A percentile compares a stretch with the other conserved stretches of the same genome.
These are phyloP conservation scores for Etheostoma cragini DNA, from an alignment of 2,113 vertebrate species.

Conservation along the genomic window DNA sequence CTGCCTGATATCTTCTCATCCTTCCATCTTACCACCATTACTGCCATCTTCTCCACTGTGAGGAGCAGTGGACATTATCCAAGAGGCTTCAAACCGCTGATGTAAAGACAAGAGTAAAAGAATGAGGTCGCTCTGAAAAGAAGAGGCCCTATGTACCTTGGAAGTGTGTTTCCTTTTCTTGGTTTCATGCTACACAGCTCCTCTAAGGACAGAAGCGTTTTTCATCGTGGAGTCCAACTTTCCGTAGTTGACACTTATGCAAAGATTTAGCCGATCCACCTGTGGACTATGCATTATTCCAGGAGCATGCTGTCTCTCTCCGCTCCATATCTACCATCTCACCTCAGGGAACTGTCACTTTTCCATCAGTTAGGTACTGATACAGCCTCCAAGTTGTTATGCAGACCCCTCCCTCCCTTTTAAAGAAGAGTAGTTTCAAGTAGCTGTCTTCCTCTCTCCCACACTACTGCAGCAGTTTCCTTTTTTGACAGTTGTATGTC, in stretches of 20 bases:
- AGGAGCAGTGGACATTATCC: conserved; percentile 22
- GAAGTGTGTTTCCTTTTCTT: conserved; percentile 22
- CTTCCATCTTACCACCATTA: conserved; percentile 48
- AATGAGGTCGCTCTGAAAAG: conserved; percentile 57
- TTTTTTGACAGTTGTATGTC: conserved; percentile 76
- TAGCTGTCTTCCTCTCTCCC: conserved; percentile 69
- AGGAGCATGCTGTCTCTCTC: conserved; percentile 56
- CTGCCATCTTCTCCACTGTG: conserved; percentile 36
- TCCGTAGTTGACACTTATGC: conserved; percentile 56
- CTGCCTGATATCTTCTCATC: conserved; percentile 42
- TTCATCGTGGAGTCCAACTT: conserved; percentile 35
- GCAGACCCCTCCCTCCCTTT: conserved; percentile 49
- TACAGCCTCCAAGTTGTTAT: conserved; percentile 47
- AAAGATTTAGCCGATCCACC: conserved; percentile 51
- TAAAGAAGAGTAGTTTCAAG: conserved; percentile 60
- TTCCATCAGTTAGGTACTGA: conserved; percentile 72
- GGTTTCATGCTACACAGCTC: conserved; percentile 22
- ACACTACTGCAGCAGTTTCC: conserved; percentile 64
- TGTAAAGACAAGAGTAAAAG: conserved; percentile 37
- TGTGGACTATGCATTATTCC: conserved; percentile 67
- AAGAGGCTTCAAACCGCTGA: conserved; percentile 24
- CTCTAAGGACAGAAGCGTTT: conserved; percentile 30
- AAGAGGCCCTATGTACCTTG: conserved; percentile 24
- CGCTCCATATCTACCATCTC: conserved; percentile 65
- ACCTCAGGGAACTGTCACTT: conserved; percentile 77